phyloP scores from a whole-genome alignment of 2,113 vertebrate species.

The Sitta europaea region DNA sequence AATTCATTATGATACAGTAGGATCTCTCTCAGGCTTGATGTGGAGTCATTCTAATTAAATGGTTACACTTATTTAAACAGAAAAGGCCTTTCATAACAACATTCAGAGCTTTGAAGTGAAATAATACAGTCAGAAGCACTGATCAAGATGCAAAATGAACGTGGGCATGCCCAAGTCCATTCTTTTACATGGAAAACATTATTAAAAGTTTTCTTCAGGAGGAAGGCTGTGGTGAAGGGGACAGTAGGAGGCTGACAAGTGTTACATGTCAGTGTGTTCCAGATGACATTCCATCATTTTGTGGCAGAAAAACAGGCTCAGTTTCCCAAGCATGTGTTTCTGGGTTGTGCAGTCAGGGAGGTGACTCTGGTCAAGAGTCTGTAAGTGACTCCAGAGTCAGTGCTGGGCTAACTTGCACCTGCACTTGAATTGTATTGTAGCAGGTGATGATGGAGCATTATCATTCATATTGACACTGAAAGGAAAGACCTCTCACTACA shows the following conservation, averaged over 20 bases:
- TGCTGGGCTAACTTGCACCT: neutral
- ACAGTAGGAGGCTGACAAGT: neutral
- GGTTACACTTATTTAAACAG: neutral
- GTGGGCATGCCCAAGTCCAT: neutral
- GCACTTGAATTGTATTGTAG: neutral
- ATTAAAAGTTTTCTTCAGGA: neutral
- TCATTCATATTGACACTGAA: neutral
- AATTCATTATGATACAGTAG: conserved; percentile 25
- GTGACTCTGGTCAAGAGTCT: neutral
- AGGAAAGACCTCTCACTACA: neutral
- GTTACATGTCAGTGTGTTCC: neutral
- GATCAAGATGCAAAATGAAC: neutral
- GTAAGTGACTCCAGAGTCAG: neutral
- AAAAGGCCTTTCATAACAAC: conserved; percentile 18
- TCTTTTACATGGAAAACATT: neutral
- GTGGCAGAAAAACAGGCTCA: neutral
- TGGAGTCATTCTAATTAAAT: conserved; percentile 39
- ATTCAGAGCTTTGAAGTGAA: conserved; percentile 21
- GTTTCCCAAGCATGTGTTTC: neutral
- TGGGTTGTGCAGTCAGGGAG: neutral
- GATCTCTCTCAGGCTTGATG: neutral
- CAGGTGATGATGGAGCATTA: neutral
- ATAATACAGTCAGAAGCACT: rapidly evolving
- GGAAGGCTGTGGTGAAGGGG: neutral
- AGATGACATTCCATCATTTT: neutral